Conservation (phyloP, 2,888 invertebrate species). For the Deilephila porcellus region DNA sequence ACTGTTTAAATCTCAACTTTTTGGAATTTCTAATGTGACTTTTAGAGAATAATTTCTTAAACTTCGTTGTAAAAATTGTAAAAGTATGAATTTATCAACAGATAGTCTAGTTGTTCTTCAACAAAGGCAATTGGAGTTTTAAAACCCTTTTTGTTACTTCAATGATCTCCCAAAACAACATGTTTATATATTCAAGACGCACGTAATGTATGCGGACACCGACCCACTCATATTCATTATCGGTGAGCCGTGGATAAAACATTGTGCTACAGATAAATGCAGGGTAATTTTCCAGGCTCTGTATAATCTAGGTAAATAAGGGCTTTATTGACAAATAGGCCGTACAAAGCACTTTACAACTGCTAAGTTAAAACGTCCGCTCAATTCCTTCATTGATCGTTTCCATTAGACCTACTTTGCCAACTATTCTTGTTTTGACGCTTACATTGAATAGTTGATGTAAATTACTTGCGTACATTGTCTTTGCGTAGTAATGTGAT, state of each 20-base stretch:
- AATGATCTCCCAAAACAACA: background rate
- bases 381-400: background rate
- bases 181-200: conserved; percentile 16
- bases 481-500: conserved; percentile 9
- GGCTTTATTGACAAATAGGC: conserved; percentile 16
- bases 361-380: background rate
- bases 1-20: too few species aligned
- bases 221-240: conserved; percentile 51
- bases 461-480: conserved; percentile 7
- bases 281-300: conserved; percentile 45
- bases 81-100: too few species aligned
- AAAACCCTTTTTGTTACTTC: background rate
- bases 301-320: background rate
- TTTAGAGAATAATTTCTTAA: too few species aligned
- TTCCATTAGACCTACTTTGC: background rate
- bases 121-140: background rate
- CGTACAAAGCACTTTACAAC: background rate
- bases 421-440: conserved; percentile 4
- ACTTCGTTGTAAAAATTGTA: too few species aligned
- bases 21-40: too few species aligned
- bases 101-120: too few species aligned
- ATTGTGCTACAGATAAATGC: conserved; percentile 42
- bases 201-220: conserved; percentile 34
- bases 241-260: conserved; percentile 35
- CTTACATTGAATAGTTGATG: background rate